Base-by-base conservation (phyloP, 2,113 vertebrate genomes). In the Muscicapa adusta region DNA sequence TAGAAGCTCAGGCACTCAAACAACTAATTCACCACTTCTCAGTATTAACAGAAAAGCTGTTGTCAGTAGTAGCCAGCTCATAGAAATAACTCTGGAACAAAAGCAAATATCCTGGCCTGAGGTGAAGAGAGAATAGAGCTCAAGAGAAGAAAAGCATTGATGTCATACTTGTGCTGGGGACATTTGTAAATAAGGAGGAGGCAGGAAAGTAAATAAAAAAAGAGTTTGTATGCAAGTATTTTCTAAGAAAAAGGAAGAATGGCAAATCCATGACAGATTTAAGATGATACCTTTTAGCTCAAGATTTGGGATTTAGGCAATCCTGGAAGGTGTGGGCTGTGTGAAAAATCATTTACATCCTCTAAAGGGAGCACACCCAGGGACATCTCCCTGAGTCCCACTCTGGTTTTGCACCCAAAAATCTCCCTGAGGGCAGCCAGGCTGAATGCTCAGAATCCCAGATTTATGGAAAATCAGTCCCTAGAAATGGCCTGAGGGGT, bases 301-400 rank as follows among this genome's bases (percentile, higher is more conserved):
- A 14, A 42, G 25, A 5, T 51, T 66, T 38, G 38, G 36, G n/a
- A 14, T 60, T 68, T 87, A n/a, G 31, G 57, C 17, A 40, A n/a
- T 58, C 31, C 45, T 53, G 42, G 20, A 34, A 36, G 74, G 7
- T 17, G 18, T 4, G 28, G 22, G 28, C n/a, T 76, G 25, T 18
- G 0, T 40, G 40, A 54, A 45, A 29, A 58, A 11, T 28, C 36
- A 9, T 24, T 85, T 11, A 3, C 34, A 28, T 33, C 36, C 34
- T 31, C 42, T 14, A 9, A 29, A 78, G 73, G 9, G 31, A 33
- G 31, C 18, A 18, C 13, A 18, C 5, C 14, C 13, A 33, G 43
- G 50, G 36, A 18, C 36, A 7, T 29, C 20, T 53, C 34, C 16
- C 20, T 0, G 0, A 1, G 3, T 24, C 50, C 34, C 33, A 3